Evolutionary conservation across 2,797 vertebrate species (phyloP).

Genomic region (Mormyrops boulengeri): DNA sequence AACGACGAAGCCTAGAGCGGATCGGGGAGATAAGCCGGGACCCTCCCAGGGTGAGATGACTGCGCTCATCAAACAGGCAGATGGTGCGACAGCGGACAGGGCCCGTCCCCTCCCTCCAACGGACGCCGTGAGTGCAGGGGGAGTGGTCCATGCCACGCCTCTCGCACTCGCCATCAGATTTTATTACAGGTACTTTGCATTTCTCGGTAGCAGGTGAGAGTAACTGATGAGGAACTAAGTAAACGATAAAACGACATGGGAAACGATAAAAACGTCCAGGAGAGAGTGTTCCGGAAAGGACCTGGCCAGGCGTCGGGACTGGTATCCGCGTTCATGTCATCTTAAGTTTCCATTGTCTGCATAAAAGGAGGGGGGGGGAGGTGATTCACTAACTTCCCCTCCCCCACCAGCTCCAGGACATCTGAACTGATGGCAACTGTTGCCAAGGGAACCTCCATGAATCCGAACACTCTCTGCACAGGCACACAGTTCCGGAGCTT

Average conservation of each 20-base stretch:
- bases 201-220: not conserved
- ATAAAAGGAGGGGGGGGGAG: not conserved
- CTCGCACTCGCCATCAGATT: not conserved
- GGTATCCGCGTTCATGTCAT: not conserved
- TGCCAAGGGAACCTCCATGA: slow-evolving; percentile 25
- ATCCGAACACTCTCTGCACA: not conserved
- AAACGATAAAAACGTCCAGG: not conserved
- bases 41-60: slow-evolving; percentile 25
- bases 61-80: slow-evolving; percentile 16
- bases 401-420: slow-evolving; percentile 22
- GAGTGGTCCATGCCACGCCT: not conserved
- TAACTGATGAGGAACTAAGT: not conserved
- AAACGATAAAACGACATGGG: not conserved
- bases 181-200: not conserved
- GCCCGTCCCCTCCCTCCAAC: not conserved
- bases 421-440: slow-evolving; percentile 33
- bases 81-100: slow-evolving; percentile 16
- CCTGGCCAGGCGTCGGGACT: not conserved
- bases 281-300: not conserved
- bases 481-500: not conserved
- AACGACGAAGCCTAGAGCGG: slow-evolving; percentile 28
- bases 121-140: not conserved
- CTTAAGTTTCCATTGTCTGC: slow-evolving; percentile 15
- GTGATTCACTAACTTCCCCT: not conserved
- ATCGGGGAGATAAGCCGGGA: slow-evolving; percentile 22